These are phyloP conservation scores for Myzus persicae DNA, from an alignment of 1,140 invertebrate species.

Conservation along the genomic window DNA sequence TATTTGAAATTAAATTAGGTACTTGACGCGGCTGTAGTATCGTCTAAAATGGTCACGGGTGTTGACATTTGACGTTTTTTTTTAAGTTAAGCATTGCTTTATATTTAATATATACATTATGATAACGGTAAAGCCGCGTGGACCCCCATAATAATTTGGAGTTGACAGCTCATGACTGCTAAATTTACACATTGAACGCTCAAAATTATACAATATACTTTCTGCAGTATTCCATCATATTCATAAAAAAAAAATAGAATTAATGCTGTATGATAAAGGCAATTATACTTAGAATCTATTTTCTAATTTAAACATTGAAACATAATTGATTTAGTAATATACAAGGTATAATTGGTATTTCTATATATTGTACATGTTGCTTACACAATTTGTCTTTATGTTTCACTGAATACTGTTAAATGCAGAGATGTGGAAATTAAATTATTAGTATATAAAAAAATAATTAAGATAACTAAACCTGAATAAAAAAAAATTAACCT, in stretches of 20 bases:
- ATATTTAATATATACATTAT: too few relatives aligned
- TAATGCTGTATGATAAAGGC: background rate
- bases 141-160: background rate
- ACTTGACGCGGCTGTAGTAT: background rate
- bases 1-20: too few relatives aligned
- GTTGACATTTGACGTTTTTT: background rate
- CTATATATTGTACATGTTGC: background rate
- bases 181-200: background rate
- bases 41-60: background rate
- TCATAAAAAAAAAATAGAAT: background rate
- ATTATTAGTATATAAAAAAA: background rate
- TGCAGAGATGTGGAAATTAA: background rate
- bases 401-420: background rate
- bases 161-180: too few relatives aligned
- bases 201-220: background rate
- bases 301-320: background rate
- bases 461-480: background rate
- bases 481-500: background rate
- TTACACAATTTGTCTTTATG: background rate
- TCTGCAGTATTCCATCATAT: background rate
- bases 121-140: too few relatives aligned
- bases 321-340: background rate
- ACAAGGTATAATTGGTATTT: background rate
- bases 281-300: too few relatives aligned
- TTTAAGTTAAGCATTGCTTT: background rate